These are phyloP conservation scores for Rhagonycha lutea DNA, from an alignment of 2,888 invertebrate genomes.

Conservation along the genomic window DNA sequence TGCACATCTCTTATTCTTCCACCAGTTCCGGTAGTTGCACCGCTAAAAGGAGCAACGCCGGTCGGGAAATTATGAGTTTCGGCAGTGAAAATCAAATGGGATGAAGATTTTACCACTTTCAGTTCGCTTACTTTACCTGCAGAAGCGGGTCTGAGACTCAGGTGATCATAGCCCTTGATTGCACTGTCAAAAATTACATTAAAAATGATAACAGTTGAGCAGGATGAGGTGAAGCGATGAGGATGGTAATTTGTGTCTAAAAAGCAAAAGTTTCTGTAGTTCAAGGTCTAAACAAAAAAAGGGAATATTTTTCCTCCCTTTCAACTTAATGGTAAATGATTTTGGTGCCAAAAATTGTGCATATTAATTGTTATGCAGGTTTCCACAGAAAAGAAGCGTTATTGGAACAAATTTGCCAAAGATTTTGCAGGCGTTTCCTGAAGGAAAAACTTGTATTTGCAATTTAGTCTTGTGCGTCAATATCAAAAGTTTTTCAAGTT, in stretches of 20 bases:
- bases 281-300: not conserved
- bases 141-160: slow-evolving; percentile 68
- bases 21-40: slow-evolving; percentile 97
- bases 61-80: slow-evolving; percentile 99
- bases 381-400: too few relatives aligned
- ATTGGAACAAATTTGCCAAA: too few relatives aligned
- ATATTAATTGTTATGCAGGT: too few relatives aligned
- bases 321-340: too few relatives aligned
- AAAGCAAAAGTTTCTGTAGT: not conserved
- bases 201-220: slow-evolving; percentile 27
- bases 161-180: slow-evolving; percentile 79
- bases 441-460: too few relatives aligned
- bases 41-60: slow-evolving; percentile 96
- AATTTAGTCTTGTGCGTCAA: too few relatives aligned
- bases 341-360: too few relatives aligned
- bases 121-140: slow-evolving; percentile 69
- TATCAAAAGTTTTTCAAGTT: too few relatives aligned
- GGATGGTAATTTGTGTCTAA: not conserved
- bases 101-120: slow-evolving; percentile 59
- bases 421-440: too few relatives aligned
- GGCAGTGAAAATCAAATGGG: slow-evolving; percentile 95
- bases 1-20: slow-evolving; percentile 95
- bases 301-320: too few relatives aligned
- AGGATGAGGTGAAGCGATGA: not conserved
- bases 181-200: slow-evolving; percentile 66